Conservation (phyloP, 1,140 invertebrate genomes). For the Drosophila hydei region DNA sequence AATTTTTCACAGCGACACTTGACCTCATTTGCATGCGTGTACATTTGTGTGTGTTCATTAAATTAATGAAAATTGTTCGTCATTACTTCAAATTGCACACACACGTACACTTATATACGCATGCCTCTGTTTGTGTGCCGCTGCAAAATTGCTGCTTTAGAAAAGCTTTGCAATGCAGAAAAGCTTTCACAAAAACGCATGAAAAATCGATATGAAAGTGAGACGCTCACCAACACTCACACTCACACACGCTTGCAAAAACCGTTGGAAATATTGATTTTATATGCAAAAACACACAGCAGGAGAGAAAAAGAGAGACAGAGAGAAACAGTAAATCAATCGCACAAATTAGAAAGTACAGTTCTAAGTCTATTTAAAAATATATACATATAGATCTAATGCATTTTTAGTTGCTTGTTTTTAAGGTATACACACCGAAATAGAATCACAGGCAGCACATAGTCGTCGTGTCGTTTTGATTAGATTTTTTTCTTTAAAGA, state of each 20-base stretch:
- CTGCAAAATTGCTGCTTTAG: slow-evolving; percentile 20
- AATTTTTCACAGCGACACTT: slow-evolving; percentile 76
- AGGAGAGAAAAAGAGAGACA: slow-evolving; percentile 30
- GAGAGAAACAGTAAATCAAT: slow-evolving; percentile 31
- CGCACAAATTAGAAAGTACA: slow-evolving; percentile 72
- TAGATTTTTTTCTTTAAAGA: slow-evolving; percentile 66
- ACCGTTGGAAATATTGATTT: slow-evolving; percentile 68
- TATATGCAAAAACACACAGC: slow-evolving; percentile 64
- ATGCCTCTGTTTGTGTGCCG: background rate
- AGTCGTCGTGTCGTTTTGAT: slow-evolving; percentile 69
- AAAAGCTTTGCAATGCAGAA: slow-evolving; percentile 42
- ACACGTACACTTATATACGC: background rate
- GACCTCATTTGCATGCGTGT: slow-evolving; percentile 76
- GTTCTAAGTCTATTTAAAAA: slow-evolving; percentile 57
- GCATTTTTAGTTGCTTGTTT: slow-evolving; percentile 49
- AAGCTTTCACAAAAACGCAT: slow-evolving; percentile 66
- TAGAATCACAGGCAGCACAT: slow-evolving; percentile 79
- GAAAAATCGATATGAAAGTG: slow-evolving; percentile 76
- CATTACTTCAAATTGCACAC: slow-evolving; percentile 58
- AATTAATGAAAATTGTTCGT: slow-evolving; percentile 68
- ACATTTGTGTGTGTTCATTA: slow-evolving; percentile 46
- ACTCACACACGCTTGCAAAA: slow-evolving; percentile 18
- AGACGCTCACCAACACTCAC: slow-evolving; percentile 30
- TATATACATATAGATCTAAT: slow-evolving; percentile 39
- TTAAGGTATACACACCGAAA: slow-evolving; percentile 75